phyloP scores from a whole-genome alignment of 2,797 vertebrate species.

The Rachycentron canadum region DNA sequence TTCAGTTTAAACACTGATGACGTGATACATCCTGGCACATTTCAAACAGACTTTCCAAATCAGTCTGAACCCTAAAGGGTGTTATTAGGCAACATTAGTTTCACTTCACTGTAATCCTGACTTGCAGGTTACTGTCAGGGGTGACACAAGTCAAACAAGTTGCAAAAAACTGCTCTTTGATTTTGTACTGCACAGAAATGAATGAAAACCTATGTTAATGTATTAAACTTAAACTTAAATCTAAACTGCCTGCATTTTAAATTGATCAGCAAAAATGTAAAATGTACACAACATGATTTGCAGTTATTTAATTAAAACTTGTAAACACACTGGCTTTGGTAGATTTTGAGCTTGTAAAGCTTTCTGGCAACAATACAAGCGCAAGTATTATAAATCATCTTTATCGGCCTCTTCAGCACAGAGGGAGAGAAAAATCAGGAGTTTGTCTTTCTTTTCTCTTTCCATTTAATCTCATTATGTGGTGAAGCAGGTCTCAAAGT shows the following conservation, averaged over 20 bases:
- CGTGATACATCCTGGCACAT: too few species aligned
- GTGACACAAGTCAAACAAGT: neutral
- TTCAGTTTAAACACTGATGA: too few species aligned
- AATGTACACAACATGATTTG: neutral
- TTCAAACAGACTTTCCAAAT: too few species aligned
- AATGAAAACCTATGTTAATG: too few species aligned
- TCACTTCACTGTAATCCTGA: neutral
- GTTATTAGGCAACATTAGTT: neutral
- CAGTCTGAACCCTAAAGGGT: neutral
- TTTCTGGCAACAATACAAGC: neutral
- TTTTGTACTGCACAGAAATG: neutral
- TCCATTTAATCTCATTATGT: neutral
- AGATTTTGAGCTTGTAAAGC: neutral
- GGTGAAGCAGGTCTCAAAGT: slow-evolving; percentile 23
- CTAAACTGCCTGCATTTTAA: neutral
- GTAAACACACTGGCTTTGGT: neutral
- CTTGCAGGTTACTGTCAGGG: too few species aligned
- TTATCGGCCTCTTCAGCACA: neutral
- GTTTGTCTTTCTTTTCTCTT: neutral
- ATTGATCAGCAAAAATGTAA: neutral
- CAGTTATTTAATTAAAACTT: neutral
- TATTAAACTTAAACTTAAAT: too few species aligned
- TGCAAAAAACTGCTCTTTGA: neutral
- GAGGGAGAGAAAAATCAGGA: neutral
- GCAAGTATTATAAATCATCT: neutral